Conservation (phyloP, 2,888 invertebrate species). For the Platynereis dumerilii region DNA sequence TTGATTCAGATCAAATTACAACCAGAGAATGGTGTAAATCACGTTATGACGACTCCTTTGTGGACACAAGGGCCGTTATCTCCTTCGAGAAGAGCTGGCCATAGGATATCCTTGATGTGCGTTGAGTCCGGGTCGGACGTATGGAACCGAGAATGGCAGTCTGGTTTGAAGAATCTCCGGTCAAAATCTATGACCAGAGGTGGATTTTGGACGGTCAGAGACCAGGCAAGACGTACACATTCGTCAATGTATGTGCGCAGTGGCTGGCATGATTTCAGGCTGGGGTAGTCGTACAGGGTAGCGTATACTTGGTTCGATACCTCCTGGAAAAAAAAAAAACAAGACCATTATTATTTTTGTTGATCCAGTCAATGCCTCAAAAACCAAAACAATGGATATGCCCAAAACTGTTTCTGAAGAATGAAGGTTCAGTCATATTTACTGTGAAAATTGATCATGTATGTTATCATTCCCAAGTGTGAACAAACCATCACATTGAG, state of each 20-base stretch:
- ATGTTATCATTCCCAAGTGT: too few species aligned
- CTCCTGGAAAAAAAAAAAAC: slow-evolving; percentile 65
- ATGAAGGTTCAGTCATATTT: too few species aligned
- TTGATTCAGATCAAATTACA: too few species aligned
- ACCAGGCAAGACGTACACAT: slow-evolving; percentile 88
- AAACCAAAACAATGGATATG: too few species aligned
- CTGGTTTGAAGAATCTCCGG: slow-evolving; percentile 71
- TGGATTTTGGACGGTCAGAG: slow-evolving; percentile 75
- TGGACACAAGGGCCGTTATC: slow-evolving; percentile 77
- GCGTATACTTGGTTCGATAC: slow-evolving; percentile 78
- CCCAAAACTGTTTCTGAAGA: too few species aligned
- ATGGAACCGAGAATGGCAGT: slow-evolving; percentile 81
- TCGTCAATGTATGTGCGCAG: slow-evolving; percentile 81
- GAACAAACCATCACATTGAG: too few species aligned
- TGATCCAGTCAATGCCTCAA: too few species aligned
- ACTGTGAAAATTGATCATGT: too few species aligned
- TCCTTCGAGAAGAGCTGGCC: slow-evolving; percentile 82
- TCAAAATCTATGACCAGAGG: slow-evolving; percentile 67
- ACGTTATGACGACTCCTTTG: slow-evolving; percentile 86
- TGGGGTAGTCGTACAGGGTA: slow-evolving; percentile 92
- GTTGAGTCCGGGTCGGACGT: slow-evolving; percentile 77
- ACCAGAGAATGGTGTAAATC: too few species aligned
- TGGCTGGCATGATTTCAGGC: slow-evolving; percentile 79
- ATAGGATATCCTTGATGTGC: slow-evolving; percentile 80
- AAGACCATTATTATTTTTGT: too few species aligned